Percentiles rank a stretch among this genome's conserved stretches.
These are phyloP conservation scores for Trachops cirrhosus DNA, from an alignment of 2,797 vertebrate genomes.

Conservation along the genomic window DNA sequence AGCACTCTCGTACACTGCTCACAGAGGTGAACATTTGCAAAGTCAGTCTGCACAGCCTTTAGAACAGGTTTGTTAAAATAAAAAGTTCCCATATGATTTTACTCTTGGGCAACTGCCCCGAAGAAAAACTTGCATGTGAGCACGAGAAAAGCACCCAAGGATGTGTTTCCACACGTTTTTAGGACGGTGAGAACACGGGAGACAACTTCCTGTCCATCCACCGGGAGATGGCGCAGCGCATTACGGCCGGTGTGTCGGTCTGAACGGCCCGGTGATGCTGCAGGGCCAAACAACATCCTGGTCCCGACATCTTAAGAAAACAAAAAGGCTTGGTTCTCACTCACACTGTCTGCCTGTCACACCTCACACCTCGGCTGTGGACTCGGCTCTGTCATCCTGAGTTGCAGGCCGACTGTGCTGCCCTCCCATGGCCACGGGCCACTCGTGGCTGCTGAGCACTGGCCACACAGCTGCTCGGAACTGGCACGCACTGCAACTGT, in stretches of 20 bases:
- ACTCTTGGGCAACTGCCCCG: neutral
- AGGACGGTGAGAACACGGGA: neutral
- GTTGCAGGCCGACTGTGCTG: neutral
- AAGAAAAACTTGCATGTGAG: neutral
- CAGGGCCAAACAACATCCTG: neutral
- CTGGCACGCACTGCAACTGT: neutral
- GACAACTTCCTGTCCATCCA: neutral
- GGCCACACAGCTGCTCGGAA: neutral
- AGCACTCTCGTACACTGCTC: neutral
- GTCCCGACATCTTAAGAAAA: neutral
- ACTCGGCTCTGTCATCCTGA: neutral
- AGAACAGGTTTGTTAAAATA: neutral
- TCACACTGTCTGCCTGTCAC: too few species aligned
- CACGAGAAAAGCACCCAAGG: neutral
- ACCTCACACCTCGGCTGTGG: neutral
- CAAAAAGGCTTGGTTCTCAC: neutral
- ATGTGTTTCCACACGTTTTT: neutral
- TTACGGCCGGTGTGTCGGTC: neutral
- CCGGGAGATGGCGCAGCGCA: neutral
- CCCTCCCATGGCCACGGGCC: rapidly evolving
- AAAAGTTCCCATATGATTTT: neutral
- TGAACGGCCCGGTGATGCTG: neutral
- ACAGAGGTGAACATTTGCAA: neutral
- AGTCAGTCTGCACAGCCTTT: neutral
- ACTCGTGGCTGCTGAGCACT: too few species aligned